phyloP scores from a whole-genome alignment of 2,797 vertebrate genomes.

The Mormyrus proboscirostris region DNA sequence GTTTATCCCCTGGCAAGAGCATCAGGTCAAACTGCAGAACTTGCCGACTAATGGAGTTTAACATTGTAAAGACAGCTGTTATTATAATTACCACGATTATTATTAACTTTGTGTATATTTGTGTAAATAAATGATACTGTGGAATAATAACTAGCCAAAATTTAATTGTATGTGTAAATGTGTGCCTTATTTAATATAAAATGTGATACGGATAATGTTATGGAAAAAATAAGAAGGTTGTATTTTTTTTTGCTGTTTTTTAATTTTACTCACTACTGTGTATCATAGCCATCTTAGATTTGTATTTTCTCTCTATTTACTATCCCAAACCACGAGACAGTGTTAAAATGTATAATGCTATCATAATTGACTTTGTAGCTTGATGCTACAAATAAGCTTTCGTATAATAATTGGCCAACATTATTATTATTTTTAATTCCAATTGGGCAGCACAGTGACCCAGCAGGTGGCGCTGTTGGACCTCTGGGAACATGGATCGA shows the following conservation, averaged over 20 bases:
- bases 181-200: constrained; percentile 46
- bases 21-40: neutral
- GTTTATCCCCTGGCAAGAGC: neutral
- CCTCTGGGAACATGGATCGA: neutral
- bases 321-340: neutral
- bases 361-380: neutral
- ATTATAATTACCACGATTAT: constrained; percentile 22
- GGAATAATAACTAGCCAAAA: constrained; percentile 40
- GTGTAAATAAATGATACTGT: constrained; percentile 34
- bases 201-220: constrained; percentile 23
- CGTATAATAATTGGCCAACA: neutral
- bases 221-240: neutral
- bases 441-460: neutral
- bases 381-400: constrained; percentile 5
- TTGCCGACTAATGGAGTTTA: neutral
- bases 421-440: neutral
- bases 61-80: constrained; percentile 19
- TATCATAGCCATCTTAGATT: constrained; percentile 15
- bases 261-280: neutral
- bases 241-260: constrained; percentile 7
- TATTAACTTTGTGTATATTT: constrained; percentile 30
- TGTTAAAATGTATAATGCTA: neutral
- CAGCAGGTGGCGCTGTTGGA: neutral
- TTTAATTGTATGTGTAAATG: constrained; percentile 47
- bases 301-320: constrained; percentile 8